Percentiles rank a stretch among this genome's conserved stretches.
Conservation (phyloP, 2,113 vertebrate species). For the Xiphophorus maculatus region DNA sequence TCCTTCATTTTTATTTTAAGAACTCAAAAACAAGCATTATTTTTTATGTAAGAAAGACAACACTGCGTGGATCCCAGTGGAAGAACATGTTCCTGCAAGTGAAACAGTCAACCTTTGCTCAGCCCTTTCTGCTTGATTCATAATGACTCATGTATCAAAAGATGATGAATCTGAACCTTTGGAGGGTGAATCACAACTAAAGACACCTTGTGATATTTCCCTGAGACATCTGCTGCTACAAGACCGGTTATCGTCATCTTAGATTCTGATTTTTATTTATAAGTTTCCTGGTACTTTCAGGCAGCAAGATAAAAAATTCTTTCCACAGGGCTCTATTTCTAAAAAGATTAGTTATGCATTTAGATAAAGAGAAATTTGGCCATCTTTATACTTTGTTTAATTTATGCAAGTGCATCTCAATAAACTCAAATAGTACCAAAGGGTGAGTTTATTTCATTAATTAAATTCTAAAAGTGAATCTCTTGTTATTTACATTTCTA, state of each 20-base stretch:
- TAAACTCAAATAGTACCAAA: not conserved
- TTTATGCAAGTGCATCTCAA: not conserved
- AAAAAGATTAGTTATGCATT: not conserved
- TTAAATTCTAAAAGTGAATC: not conserved
- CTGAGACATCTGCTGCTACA: conserved; percentile 9
- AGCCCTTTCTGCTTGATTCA: conserved; percentile 58
- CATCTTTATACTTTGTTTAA: not conserved
- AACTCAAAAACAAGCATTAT: conserved; percentile 9
- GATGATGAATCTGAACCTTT: conserved; percentile 12
- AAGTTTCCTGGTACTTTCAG: not conserved
- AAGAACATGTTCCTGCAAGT: conserved; percentile 58
- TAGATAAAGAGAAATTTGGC: not conserved
- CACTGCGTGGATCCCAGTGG: conserved; percentile 3
- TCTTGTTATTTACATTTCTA: not conserved
- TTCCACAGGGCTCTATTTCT: not conserved
- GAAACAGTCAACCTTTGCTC: conserved; percentile 9
- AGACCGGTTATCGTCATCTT: not conserved
- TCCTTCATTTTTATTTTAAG: not conserved
- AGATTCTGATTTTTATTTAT: not conserved
- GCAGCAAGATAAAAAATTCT: not conserved
- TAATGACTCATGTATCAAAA: conserved; percentile 54
- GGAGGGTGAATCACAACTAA: conserved; percentile 36
- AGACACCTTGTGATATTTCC: conserved; percentile 17
- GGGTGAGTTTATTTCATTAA: not conserved
- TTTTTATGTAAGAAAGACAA: not conserved